A percentile compares a stretch with the other conserved stretches of the same genome.
Conservation (phyloP, 2,888 invertebrate genomes). For the Eilema depressum region DNA sequence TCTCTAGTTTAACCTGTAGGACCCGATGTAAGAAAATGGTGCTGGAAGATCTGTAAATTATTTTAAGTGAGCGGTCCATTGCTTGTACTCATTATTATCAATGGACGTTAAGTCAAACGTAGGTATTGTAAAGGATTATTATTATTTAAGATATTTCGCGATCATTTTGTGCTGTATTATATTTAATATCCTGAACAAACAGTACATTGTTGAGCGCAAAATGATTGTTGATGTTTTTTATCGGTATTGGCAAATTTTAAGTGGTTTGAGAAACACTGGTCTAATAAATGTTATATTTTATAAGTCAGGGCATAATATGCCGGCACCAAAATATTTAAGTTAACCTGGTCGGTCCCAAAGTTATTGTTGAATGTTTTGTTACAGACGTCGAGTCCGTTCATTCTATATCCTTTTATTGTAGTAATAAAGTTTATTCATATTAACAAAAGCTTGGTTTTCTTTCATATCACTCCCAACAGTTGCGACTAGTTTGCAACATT, state of each 20-base stretch:
- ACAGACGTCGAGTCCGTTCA: conserved; percentile 75
- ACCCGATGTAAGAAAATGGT: conserved; percentile 71
- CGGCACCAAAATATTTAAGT: conserved; percentile 84
- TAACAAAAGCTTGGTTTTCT: conserved; percentile 61
- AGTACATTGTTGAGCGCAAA: conserved; percentile 56
- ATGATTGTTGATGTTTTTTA: conserved; percentile 54
- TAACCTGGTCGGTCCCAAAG: conserved; percentile 83
- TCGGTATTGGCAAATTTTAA: conserved; percentile 39
- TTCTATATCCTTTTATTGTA: conserved; percentile 84
- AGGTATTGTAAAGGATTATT: conserved; percentile 60
- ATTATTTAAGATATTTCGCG: conserved; percentile 62
- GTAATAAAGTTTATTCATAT: conserved; percentile 86
- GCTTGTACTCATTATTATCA: conserved; percentile 49
- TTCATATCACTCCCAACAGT: background rate
- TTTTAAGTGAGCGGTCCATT: conserved; percentile 62
- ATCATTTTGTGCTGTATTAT: conserved; percentile 61
- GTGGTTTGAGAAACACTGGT: conserved; percentile 85
- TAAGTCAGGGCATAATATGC: conserved; percentile 82
- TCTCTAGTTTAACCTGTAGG: conserved; percentile 58
- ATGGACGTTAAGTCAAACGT: conserved; percentile 65
- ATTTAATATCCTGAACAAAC: conserved; percentile 46
- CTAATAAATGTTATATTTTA: conserved; percentile 55
- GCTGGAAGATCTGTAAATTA: conserved; percentile 83
- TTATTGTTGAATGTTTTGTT: conserved; percentile 86
- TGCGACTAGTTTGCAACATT: background rate